Base-by-base conservation (phyloP, 2,888 invertebrate genomes). In the Pachymerium ferrugineum region DNA sequence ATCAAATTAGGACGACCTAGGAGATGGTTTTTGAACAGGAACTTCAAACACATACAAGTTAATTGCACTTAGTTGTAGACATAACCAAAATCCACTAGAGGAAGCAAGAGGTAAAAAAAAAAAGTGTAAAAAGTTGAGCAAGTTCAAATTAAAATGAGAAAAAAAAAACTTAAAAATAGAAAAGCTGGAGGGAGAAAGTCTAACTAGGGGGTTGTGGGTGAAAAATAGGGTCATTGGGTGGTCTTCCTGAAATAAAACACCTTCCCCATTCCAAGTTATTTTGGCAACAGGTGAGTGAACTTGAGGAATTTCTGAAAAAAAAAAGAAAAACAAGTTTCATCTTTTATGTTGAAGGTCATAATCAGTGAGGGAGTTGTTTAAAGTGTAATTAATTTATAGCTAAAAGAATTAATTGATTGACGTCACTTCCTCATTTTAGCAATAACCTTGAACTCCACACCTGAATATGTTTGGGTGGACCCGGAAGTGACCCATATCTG, bases 1-100 rank as follows among this genome's bases (percentile, higher is more conserved):
- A 47, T 47, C 47, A 22, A 47, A 47, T 47, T 47, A 47, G 47
- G 47, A 47, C 47, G 47, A 47, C 47, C 47, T 22, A 47, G 47
- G 47, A 22, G 47, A 47, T 47, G 47, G 47, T 47, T 47, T 33
- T 47, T 22, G 47, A 47, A 47, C 47, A 47, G 47, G 47, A 47
- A 47, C 47, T 47, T 47, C 47, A 42, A 42, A 42, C 42, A 42
- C 42, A 42, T 42, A n/a, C 42, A 47, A 47, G 6, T 47, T 47
- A 47, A 47, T 19, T 47, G 19, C 47, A 47, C 22, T 47, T 42
- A 22, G 19, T 19, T 47, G 47, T 47, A 47, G 47, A 47, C 47
- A 47, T 47, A 47, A 47, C 19, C 16, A 47, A 22, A 19, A 47
- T 47, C 1, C 3, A 2, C 22, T 16, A n/a, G n/a, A n/a, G 19